These are phyloP conservation scores for Copsychus sechellarum DNA, from an alignment of 2,113 vertebrate genomes.

Conservation along the genomic window DNA sequence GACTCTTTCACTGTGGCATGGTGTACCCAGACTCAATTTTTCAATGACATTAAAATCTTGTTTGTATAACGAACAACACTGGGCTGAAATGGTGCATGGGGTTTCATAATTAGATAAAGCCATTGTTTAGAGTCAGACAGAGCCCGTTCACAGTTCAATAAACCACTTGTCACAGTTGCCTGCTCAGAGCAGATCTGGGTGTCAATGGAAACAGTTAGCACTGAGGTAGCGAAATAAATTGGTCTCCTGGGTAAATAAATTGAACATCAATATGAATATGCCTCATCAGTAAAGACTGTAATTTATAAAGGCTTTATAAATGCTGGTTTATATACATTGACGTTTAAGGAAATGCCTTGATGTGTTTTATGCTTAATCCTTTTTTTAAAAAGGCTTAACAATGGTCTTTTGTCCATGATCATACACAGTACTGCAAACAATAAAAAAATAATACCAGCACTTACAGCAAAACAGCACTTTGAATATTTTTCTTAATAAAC, in stretches of 20 bases:
- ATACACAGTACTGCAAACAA: background rate
- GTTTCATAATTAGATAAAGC: conserved; percentile 82
- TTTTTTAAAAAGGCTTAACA: background rate
- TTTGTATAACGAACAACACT: conserved; percentile 40
- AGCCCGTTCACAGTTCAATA: conserved; percentile 84
- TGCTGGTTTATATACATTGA: conserved; percentile 56
- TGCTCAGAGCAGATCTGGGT: conserved; percentile 79
- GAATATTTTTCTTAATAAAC: background rate
- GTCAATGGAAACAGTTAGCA: conserved; percentile 82
- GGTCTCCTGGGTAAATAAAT: conserved; percentile 85
- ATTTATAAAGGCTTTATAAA: conserved; percentile 74
- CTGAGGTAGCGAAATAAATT: conserved; percentile 81
- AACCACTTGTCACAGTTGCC: conserved; percentile 86
- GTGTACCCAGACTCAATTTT: conserved; percentile 12
- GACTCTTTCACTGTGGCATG: background rate
- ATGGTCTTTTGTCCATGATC: background rate
- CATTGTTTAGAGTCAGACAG: conserved; percentile 78
- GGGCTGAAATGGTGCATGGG: conserved; percentile 49
- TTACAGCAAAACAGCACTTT: background rate
- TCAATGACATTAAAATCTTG: conserved; percentile 29
- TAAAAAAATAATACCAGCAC: background rate
- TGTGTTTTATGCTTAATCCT: background rate
- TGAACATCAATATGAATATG: conserved; percentile 72
- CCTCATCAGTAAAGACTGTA: conserved; percentile 75
- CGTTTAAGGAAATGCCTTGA: conserved; percentile 58